A percentile compares a stretch with the other conserved stretches of the same genome.
Evolutionary conservation across 2,888 invertebrate species (phyloP).

Genomic region (Dichetophora obliterata): DNA sequence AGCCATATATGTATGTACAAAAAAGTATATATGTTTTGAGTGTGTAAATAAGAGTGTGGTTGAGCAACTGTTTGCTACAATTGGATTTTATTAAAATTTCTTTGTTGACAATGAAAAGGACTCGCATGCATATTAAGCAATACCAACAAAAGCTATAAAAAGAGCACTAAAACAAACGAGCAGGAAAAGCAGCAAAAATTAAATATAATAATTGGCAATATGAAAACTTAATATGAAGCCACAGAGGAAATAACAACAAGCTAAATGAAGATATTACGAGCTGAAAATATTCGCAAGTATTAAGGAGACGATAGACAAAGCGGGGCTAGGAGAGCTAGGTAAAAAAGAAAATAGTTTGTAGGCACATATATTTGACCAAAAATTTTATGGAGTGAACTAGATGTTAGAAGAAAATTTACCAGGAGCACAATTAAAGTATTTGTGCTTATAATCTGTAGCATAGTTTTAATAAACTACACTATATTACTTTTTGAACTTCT

Average conservation of each 20-base stretch:
- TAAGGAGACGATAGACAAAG: no score
- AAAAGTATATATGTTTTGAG: no score
- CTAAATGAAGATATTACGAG: not conserved
- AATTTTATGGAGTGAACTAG: no score
- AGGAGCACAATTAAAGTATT: no score
- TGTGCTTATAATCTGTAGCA: no score
- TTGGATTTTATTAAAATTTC: constrained; percentile 29
- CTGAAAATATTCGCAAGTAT: no score
- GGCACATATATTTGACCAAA: no score
- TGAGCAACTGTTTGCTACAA: constrained; percentile 9
- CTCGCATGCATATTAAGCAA: constrained; percentile 55
- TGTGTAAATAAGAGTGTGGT: not conserved
- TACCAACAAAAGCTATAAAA: constrained; percentile 56
- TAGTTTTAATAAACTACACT: no score
- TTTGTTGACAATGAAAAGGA: constrained; percentile 45
- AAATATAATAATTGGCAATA: constrained; percentile 8
- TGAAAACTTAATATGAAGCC: not conserved
- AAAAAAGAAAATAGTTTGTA: no score
- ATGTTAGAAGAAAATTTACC: no score
- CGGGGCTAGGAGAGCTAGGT: no score
- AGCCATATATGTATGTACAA: not conserved
- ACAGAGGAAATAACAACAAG: not conserved
- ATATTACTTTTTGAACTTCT: no score
- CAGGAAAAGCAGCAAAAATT: not conserved
- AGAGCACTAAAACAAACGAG: constrained; percentile 31